phyloP scores from a whole-genome alignment of 1,140 invertebrate species.

The Theocolax elegans region DNA sequence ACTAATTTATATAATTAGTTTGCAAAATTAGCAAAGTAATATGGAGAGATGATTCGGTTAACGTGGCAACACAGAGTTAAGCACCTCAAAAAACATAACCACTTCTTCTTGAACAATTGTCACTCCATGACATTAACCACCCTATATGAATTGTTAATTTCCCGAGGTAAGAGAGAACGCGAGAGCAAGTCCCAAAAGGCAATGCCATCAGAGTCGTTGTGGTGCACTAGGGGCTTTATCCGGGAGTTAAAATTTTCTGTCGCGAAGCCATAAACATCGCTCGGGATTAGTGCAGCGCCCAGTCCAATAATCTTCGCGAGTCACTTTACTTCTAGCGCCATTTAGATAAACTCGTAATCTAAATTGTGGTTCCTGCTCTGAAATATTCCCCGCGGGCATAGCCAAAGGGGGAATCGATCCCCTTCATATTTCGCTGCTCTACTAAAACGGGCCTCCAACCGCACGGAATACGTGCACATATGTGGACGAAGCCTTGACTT shows the following conservation, averaged over 20 bases:
- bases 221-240: slow-evolving; percentile 41
- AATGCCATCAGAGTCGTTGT: neutral
- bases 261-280: slow-evolving; percentile 62
- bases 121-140: slow-evolving; percentile 15
- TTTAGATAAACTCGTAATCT: slow-evolving; percentile 67
- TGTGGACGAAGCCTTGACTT: slow-evolving; percentile 18
- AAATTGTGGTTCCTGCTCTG: slow-evolving; percentile 53
- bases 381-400: slow-evolving; percentile 60
- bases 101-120: neutral
- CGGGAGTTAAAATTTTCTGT: slow-evolving; percentile 59
- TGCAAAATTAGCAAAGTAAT: too few species aligned
- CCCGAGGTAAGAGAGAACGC: neutral
- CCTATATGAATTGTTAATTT: slow-evolving; percentile 33
- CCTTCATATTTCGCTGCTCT: slow-evolving; percentile 45
- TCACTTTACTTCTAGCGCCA: slow-evolving; percentile 59
- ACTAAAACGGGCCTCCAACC: neutral
- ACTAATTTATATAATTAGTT: too few species aligned
- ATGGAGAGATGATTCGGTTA: too few species aligned
- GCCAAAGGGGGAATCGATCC: slow-evolving; percentile 45
- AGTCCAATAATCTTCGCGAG: slow-evolving; percentile 56
- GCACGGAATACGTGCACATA: slow-evolving; percentile 39
- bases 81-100: neutral
- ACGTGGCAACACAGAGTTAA: neutral
- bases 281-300: slow-evolving; percentile 32
- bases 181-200: neutral